Base-by-base conservation (phyloP, 2,797 vertebrate species). In the Lindbergichthys nudifrons region DNA sequence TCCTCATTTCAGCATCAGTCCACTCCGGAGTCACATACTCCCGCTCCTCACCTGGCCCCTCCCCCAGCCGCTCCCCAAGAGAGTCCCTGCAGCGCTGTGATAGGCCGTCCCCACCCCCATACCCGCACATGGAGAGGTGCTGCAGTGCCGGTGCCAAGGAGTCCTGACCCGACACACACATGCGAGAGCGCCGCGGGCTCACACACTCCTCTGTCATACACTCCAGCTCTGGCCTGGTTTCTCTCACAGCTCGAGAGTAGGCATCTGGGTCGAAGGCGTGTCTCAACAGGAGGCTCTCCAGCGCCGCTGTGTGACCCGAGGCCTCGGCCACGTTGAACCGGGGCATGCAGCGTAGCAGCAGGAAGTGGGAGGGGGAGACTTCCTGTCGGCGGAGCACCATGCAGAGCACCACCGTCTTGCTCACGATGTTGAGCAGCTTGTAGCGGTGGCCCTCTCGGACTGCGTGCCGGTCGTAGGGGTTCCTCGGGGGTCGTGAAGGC, bases 401-500 rank as follows among this genome's bases (percentile, higher is more conserved):
- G 88, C 98, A 97, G n/a, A 99, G 92, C 71, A 99, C 98, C 87
- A 99, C 98, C 0, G 98, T 99, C 94, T 98, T 99, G 90, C 97
- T 99, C 91, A 98, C 96, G 87, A 99, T 99, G 95, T 98, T 95
- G 63, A 99, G 96, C 85, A 99, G 94, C 92, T 99, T 99, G 94
- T 99, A 99, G 91, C 98, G 95, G 88, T 99, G 98, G 26, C 98
- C 98, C 89, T 99, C 98, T 0, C 97, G 95, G 77, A 99, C 96
- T 26, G 94, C 93, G 23, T 99, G 98, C 11, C 96, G 96, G 92
- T 99, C 98, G 58, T 98, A 99, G 4, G 93, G 95, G 93, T 98
- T 99, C 46, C 97, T 94, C 0, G 97, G 96, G 0, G 98, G 97
- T 5, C 97, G 95, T 8, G 95, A 95, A 8, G 97, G 98, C 64